A percentile compares a stretch with the other conserved stretches of the same genome.
Evolutionary conservation across 1,140 invertebrate genomes (phyloP).

Genomic region (Drosophila albomicans): DNA sequence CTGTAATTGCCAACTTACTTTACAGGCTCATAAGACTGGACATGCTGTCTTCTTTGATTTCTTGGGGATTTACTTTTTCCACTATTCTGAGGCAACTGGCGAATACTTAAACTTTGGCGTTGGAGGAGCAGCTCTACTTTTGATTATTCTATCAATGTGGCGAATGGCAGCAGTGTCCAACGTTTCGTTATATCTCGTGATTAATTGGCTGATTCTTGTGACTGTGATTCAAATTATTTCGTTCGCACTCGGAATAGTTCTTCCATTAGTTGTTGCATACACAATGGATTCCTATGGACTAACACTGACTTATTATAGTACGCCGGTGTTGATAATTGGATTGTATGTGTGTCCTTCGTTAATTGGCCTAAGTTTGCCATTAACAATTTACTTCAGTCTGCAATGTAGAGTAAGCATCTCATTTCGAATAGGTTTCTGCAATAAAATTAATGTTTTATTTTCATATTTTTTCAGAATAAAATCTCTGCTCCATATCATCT

Average conservation of each 20-base stretch:
- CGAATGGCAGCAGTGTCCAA: conserved; percentile 47
- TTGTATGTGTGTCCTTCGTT: conserved; percentile 86
- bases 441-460: not conserved
- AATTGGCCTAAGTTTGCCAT: conserved; percentile 67
- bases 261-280: conserved; percentile 86
- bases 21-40: conserved; percentile 84
- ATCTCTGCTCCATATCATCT: conserved; percentile 54
- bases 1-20: not conserved
- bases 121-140: conserved; percentile 88
- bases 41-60: conserved; percentile 92
- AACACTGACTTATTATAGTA: conserved; percentile 85
- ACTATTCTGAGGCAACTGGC: conserved; percentile 87
- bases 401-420: conserved; percentile 86
- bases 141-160: conserved; percentile 85
- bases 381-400: conserved; percentile 51
- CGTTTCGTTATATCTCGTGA: conserved; percentile 35
- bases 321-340: conserved; percentile 87
- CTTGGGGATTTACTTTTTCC: conserved; percentile 89
- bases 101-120: conserved; percentile 86
- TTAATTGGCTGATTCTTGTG: conserved; percentile 57
- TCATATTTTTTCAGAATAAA: conserved; percentile 41
- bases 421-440: too few species aligned
- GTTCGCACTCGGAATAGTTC: conserved; percentile 83
- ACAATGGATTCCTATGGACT: conserved; percentile 79
- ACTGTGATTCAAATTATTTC: conserved; percentile 59